phyloP scores from a whole-genome alignment of 2,113 vertebrate species.

The Centropus bengalensis region DNA sequence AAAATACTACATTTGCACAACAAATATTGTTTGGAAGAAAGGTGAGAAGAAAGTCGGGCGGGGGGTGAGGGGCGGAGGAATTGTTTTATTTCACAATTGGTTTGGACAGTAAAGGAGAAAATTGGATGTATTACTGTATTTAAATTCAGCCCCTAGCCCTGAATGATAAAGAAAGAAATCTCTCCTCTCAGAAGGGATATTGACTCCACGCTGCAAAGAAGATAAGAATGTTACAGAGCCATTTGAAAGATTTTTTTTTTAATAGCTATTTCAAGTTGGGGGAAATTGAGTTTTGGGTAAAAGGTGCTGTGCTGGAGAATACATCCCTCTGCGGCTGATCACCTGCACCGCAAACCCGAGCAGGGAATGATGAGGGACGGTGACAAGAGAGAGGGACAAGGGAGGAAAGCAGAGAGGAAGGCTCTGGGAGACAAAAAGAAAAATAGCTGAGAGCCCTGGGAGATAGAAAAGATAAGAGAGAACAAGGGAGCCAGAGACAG shows the following conservation, averaged over 20 bases:
- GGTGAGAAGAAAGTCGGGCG: background rate
- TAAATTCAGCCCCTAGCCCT: conserved; percentile 58
- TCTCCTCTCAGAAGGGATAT: conserved; percentile 27
- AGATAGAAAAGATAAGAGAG: background rate
- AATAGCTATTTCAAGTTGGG: conserved; percentile 44
- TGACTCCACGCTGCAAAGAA: conserved; percentile 26
- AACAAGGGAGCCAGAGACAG: background rate
- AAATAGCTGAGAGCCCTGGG: background rate
- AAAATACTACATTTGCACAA: conserved; percentile 51
- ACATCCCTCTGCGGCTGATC: conserved; percentile 65
- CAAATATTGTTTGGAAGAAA: conserved; percentile 41
- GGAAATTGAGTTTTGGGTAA: conserved; percentile 73
- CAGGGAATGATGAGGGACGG: conserved; percentile 40
- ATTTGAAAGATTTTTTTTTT: conserved; percentile 33
- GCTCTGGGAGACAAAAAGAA: background rate
- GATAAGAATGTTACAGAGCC: conserved; percentile 50
- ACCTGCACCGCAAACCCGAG: conserved; percentile 53
- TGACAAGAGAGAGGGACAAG: conserved; percentile 49
- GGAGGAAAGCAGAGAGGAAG: background rate
- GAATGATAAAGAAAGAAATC: conserved; percentile 54
- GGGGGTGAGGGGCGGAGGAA: background rate
- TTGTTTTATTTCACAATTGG: conserved; percentile 62
- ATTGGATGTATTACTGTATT: conserved; percentile 62
- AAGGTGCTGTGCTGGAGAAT: conserved; percentile 58
- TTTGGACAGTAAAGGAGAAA: conserved; percentile 62